Base-by-base conservation (phyloP, 92 coral and sea anemone genomes). In the Actinostola sp. region DNA sequence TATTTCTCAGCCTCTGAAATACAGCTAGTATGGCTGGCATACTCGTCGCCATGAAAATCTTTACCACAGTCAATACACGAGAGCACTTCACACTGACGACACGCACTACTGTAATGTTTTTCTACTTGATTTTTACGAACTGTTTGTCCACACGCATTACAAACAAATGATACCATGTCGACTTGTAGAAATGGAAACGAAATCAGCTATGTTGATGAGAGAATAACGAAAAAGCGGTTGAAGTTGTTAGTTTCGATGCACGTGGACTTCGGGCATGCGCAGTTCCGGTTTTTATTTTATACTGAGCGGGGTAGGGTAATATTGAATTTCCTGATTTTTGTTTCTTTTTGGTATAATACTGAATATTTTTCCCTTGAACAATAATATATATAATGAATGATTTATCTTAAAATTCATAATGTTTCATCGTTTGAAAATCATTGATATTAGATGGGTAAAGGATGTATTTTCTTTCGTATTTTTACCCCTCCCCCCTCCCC, bases 31-130 rank as follows among this genome's bases (percentile, higher is more conserved):
- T 95, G 99, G 9, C 52, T 52, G 2, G 74, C 81, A 41, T 95
- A 95, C 16, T 92, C 92, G 34, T 92, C 96, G 17, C 99, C 99
- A n/a, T 85, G 90, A 58, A 93, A 95, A 64, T 95, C 93, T 29
- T 86, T 88, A 0, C 99, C 99, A 35, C 99, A 95, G 62, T 95
- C 99, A 11, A 95, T 87, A 35, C 99, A 95, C 16, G 95, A 92
- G 82, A 95, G 56, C 15, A 88, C 97, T 51, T 88, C 81, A 48
- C 99, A 95, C 41, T 57, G 68, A 0, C 77, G 92, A 71, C 99
- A 95, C 34, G 82, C 97, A 19, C 73, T 82, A 38, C 84, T 93
- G 78, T 95, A 95, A 49, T 95, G 99, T 38, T 81, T 95, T 70
- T 95, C 99, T 0, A 95, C 99, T 64, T 95, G 97, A 56, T 87